Evolutionary conservation across 1,140 invertebrate genomes (phyloP).

Genomic region (Drosophila kohkoa): DNA sequence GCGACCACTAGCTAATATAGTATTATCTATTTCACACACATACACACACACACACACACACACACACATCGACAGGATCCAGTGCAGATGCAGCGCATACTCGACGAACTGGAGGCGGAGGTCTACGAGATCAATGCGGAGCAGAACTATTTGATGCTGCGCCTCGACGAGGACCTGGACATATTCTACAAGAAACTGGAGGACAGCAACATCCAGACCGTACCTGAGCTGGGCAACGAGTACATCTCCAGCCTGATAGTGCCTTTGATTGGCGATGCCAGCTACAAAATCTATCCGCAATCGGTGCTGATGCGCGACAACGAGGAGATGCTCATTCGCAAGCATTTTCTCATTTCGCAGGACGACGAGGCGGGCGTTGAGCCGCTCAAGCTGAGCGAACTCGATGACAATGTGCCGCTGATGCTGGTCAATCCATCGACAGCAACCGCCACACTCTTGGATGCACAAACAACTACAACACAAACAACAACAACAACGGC

Average conservation of each 20-base stretch:
- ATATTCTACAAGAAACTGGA: slow-evolving; percentile 61
- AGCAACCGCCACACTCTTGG: not conserved
- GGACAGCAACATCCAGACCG: slow-evolving; percentile 54
- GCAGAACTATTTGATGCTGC: slow-evolving; percentile 70
- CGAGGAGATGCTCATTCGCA: slow-evolving; percentile 78
- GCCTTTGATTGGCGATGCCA: slow-evolving; percentile 65
- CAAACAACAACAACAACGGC: not conserved
- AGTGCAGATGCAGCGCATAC: slow-evolving; percentile 74
- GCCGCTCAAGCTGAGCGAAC: slow-evolving; percentile 65
- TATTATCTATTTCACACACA: too few relatives aligned
- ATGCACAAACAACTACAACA: not conserved
- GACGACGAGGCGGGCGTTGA: slow-evolving; percentile 66
- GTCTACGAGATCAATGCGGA: slow-evolving; percentile 81
- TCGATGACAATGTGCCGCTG: slow-evolving; percentile 64
- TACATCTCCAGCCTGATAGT: slow-evolving; percentile 69
- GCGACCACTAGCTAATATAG: too few relatives aligned
- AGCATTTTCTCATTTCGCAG: slow-evolving; percentile 69
- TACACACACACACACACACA: too few relatives aligned
- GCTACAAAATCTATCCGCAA: slow-evolving; percentile 57
- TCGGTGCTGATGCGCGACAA: slow-evolving; percentile 62
- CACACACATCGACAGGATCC: slow-evolving; percentile 57
- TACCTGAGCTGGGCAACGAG: slow-evolving; percentile 57
- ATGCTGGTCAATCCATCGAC: slow-evolving; percentile 39
- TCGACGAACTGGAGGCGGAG: slow-evolving; percentile 78
- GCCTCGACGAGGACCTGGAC: slow-evolving; percentile 64